Base-by-base conservation (phyloP, 2,113 vertebrate genomes). In the Jaculus jaculus region DNA sequence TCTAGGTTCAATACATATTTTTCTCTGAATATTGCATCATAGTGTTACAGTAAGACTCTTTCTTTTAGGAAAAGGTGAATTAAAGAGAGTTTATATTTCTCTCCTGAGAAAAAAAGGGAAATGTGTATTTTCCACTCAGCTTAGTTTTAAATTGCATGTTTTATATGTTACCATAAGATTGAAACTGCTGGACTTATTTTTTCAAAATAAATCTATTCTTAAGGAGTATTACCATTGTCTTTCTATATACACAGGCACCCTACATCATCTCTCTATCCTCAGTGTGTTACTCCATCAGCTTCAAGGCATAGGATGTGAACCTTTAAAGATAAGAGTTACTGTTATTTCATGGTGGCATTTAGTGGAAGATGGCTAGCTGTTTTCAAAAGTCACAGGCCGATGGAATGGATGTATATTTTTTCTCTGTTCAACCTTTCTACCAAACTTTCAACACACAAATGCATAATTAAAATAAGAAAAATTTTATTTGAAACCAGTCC, bases 121-220 rank as follows among this genome's bases (percentile, higher is more conserved):
- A 88, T 20, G 32, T 16, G 81, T 65, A 83, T 58, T 54, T 86
- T 66, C 28, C 4, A 4, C 16, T 77, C 34, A 39, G 30, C 26
- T 88, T 90, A 77, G 26, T 93, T 93, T 92, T 72, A 93, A 92
- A 84, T 47, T 80, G 4, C 61, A 39, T 65, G 58, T 54, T 91
- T 92, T 94, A 74, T 85, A 47, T 66, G 11, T n/a, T 71, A 23
- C 72, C 69, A 80, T 42, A 83, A 84, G 75, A 9, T 54, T 80
- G 68, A 80, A 26, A 30, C 23, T 51, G 4, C 5, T 92, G 79
- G 11, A 74, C 8, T 78, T 79, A 60, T 65, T 91, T 89, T 16
- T 97, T 63, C 42, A 12, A 83, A 90, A 34, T 83, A 34, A 84
- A 42, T 47, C 51, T 87, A 71, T 74, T 80, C n/a, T 7, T 86